phyloP scores from a whole-genome alignment of 2,797 vertebrate genomes.

The Myiotriccus ornatus region DNA sequence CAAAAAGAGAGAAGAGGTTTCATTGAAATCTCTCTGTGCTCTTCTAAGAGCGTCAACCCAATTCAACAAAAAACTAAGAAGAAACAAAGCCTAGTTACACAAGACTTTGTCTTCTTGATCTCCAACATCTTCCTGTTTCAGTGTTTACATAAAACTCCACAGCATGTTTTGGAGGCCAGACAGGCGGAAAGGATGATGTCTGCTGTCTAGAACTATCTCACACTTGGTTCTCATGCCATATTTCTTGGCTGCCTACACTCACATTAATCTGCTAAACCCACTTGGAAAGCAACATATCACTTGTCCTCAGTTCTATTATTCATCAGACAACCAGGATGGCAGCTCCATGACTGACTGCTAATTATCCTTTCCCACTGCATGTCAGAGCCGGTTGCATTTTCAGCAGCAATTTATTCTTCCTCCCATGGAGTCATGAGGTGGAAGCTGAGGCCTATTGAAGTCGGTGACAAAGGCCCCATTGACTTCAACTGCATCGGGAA shows the following conservation, averaged over 20 bases:
- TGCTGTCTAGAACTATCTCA: slow-evolving; percentile 22
- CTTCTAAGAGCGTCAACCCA: background rate
- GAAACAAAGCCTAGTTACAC: background rate
- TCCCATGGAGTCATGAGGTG: slow-evolving; percentile 2
- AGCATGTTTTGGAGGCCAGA: background rate
- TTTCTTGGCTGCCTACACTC: slow-evolving; percentile 40
- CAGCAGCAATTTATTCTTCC: slow-evolving; percentile 17
- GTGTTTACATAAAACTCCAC: background rate
- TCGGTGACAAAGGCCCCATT: slow-evolving; percentile 8
- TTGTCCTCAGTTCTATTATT: slow-evolving; percentile 46
- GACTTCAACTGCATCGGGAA: background rate
- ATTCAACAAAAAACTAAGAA: background rate
- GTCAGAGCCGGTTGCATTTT: background rate
- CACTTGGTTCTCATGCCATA: background rate
- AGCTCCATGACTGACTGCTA: slow-evolving; percentile 45
- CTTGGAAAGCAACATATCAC: slow-evolving; percentile 30
- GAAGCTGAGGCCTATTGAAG: slow-evolving; percentile 31
- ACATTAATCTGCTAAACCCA: slow-evolving; percentile 36
- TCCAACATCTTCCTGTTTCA: background rate
- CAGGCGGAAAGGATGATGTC: background rate
- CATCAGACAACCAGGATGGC: slow-evolving; percentile 38
- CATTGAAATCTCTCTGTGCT: background rate
- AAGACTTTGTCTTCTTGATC: background rate
- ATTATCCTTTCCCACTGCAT: slow-evolving; percentile 36
- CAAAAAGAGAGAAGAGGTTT: background rate